Conservation (phyloP, 2,888 invertebrate species). For the Spilosoma lubricipeda region DNA sequence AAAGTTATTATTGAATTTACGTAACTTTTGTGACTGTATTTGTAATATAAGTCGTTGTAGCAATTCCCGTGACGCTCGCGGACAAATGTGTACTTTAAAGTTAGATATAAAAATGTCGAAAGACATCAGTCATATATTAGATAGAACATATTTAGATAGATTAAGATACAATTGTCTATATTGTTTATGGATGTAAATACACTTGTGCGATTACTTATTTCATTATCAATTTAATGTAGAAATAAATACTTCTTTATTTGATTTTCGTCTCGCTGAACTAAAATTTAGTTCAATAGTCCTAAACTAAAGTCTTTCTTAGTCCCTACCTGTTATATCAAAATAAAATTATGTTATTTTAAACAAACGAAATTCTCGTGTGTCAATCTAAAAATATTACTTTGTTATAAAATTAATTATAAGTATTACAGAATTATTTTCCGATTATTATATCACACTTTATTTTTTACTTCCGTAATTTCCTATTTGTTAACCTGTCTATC, state of each 20-base stretch:
- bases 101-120: conserved; percentile 31
- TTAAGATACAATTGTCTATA: conserved; percentile 48
- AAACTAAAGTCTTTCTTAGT: neutral
- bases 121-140: conserved; percentile 48
- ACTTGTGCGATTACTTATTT: conserved; percentile 1
- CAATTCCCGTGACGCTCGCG: conserved; percentile 4
- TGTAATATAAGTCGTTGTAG: neutral
- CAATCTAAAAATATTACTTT: neutral
- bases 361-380: neutral
- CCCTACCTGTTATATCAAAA: neutral
- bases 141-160: conserved; percentile 45
- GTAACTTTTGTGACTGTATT: neutral
- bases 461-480: neutral
- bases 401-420: neutral
- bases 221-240: neutral
- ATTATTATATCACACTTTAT: neutral
- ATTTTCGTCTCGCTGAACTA: neutral
- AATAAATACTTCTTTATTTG: neutral
- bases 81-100: conserved; percentile 16
- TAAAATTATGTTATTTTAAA: neutral
- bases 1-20: neutral
- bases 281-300: neutral
- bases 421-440: neutral
- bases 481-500: neutral
- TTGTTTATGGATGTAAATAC: conserved; percentile 28